Evolutionary conservation across 2,113 vertebrate genomes (phyloP).

Genomic region (Podiceps cristatus): DNA sequence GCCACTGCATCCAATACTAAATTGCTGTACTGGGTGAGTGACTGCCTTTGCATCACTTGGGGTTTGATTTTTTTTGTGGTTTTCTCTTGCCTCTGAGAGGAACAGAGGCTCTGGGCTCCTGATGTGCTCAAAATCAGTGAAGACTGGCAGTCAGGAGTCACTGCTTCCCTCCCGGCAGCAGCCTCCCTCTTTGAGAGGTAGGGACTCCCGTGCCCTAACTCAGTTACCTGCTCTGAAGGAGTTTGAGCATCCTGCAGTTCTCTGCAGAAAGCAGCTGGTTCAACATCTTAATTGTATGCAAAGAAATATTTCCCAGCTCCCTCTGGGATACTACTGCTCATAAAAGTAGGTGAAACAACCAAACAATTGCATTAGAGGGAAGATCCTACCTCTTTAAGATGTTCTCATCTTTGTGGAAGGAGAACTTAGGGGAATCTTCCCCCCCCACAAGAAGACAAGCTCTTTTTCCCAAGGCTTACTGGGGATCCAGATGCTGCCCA

Average conservation of each 20-base stretch:
- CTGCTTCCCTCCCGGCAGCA: not conserved
- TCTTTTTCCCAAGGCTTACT: not conserved
- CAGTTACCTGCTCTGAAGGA: not conserved
- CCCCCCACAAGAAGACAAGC: not conserved
- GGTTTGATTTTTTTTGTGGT: fast-evolving
- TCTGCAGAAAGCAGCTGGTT: not conserved
- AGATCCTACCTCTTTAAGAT: not conserved
- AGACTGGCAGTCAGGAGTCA: not conserved
- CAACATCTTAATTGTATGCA: not conserved
- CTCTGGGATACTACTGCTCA: not conserved
- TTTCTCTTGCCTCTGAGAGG: not conserved
- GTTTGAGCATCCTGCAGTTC: not conserved
- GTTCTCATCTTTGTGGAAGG: not conserved
- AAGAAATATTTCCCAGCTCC: not conserved
- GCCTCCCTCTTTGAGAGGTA: not conserved
- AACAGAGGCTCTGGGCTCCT: not conserved
- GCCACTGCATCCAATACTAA: fast-evolving
- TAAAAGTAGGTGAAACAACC: not conserved
- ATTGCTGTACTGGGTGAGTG: not conserved
- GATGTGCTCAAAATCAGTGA: not conserved
- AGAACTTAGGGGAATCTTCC: not conserved
- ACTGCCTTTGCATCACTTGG: not conserved
- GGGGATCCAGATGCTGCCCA: not conserved
- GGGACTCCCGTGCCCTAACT: not conserved
- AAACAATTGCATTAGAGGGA: not conserved